A percentile compares a stretch with the other conserved stretches of the same genome.
These are phyloP conservation scores for Drosophila lacertosa DNA, from an alignment of 1,140 invertebrate species.

Conservation along the genomic window DNA sequence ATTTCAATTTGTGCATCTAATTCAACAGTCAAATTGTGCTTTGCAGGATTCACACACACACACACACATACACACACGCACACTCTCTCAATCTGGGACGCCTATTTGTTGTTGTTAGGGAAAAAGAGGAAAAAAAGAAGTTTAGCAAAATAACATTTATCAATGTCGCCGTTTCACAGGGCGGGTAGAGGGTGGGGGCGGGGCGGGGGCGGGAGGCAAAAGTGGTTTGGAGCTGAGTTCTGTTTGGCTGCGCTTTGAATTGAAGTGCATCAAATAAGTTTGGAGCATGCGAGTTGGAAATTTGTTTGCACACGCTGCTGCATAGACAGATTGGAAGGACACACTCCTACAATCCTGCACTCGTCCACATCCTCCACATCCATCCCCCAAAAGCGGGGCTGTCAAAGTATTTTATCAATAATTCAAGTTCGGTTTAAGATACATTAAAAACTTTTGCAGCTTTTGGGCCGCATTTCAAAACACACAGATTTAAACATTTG, in stretches of 20 bases:
- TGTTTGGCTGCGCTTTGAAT: constrained; percentile 17
- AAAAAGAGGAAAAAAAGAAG: constrained; percentile 7
- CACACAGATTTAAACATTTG: not conserved
- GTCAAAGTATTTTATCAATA: constrained; percentile 20
- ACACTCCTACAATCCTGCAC: too few relatives aligned
- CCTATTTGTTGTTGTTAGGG: constrained; percentile 1
- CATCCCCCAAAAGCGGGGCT: not conserved
- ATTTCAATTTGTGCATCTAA: not conserved
- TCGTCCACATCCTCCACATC: too few relatives aligned
- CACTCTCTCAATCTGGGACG: not conserved
- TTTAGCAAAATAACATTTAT: constrained; percentile 26
- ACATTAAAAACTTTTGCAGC: constrained; percentile 19
- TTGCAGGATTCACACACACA: constrained; percentile 4
- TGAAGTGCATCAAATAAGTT: constrained; percentile 65
- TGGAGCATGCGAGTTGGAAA: constrained; percentile 56
- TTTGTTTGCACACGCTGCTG: constrained; percentile 41
- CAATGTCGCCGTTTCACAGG: constrained; percentile 7
- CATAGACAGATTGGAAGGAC: too few relatives aligned
- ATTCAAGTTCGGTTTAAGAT: constrained; percentile 19
- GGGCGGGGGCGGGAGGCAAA: not conserved
- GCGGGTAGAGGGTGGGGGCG: not conserved
- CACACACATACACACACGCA: not conserved
- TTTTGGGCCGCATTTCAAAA: not conserved
- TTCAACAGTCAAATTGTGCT: constrained; percentile 3
- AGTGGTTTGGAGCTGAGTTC: not conserved